phyloP scores from a whole-genome alignment of 2,888 invertebrate species.

The Trachelus stipa region DNA sequence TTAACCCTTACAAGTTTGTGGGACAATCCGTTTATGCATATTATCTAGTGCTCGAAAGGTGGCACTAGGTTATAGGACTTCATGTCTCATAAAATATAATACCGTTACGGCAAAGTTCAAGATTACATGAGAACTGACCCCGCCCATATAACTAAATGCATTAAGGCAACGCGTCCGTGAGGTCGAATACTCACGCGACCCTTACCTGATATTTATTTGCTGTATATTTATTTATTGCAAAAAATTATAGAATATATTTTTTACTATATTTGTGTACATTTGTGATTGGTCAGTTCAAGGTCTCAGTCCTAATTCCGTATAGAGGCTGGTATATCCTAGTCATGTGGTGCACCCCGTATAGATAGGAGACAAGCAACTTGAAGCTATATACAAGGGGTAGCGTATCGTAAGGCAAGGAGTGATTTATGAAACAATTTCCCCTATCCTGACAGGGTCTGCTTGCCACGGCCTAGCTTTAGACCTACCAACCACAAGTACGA shows the following conservation, averaged over 20 bases:
- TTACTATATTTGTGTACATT: neutral
- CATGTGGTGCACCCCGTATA: neutral
- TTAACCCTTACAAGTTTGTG: constrained; percentile 66
- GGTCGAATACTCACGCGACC: neutral
- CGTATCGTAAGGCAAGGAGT: constrained; percentile 22
- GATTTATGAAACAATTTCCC: constrained; percentile 44
- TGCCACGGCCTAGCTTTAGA: constrained; percentile 3
- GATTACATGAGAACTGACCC: constrained; percentile 42
- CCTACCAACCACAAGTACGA: constrained; percentile 5
- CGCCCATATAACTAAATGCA: constrained; percentile 20
- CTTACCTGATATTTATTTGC: neutral
- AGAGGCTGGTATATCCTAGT: neutral
- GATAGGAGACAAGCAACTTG: neutral
- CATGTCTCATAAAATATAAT: constrained; percentile 62
- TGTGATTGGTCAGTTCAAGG: neutral
- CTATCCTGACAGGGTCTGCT: constrained; percentile 16
- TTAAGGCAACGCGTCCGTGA: neutral
- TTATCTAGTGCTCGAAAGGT: constrained; percentile 52
- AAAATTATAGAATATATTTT: neutral
- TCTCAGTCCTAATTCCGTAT: neutral
- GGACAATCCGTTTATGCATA: constrained; percentile 67
- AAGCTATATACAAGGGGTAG: neutral
- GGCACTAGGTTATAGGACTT: constrained; percentile 59
- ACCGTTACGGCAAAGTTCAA: constrained; percentile 60
- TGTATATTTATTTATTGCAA: neutral